Percentiles rank a stretch among this genome's conserved stretches.
phyloP scores from a whole-genome alignment of 2,797 vertebrate genomes.

The Holocentrus rufus region DNA sequence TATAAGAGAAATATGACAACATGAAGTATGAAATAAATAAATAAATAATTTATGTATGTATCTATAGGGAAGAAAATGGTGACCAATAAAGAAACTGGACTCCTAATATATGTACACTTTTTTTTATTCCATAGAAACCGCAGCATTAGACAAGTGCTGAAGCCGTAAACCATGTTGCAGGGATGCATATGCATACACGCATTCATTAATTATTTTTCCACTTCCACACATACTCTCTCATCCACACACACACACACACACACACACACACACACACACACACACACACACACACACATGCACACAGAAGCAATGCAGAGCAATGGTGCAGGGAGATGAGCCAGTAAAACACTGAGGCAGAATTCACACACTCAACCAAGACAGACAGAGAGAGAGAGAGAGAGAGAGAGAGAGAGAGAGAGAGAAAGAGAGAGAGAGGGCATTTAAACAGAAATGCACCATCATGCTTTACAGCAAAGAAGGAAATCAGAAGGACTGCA shows the following conservation, averaged over 20 bases:
- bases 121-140: constrained; percentile 61
- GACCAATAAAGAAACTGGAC: neutral
- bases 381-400: neutral
- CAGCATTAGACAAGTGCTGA: constrained; percentile 49
- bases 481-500: constrained; percentile 53
- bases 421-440: neutral
- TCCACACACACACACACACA: neutral
- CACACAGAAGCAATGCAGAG: constrained; percentile 45
- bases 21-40: too few species aligned
- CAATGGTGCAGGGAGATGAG: constrained; percentile 50
- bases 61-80: too few species aligned
- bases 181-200: neutral
- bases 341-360: constrained; percentile 18
- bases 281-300: constrained; percentile 2
- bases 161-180: constrained; percentile 71
- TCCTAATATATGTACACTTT: constrained; percentile 9
- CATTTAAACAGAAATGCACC: constrained; percentile 18
- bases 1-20: too few species aligned
- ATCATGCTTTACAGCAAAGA: constrained; percentile 58
- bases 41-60: too few species aligned
- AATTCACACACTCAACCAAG: constrained; percentile 29
- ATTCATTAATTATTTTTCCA: neutral
- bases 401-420: neutral
- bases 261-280: neutral
- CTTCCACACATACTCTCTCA: constrained; percentile 46